Evolutionary conservation across 2,113 vertebrate genomes (phyloP), one percentile per base, ranked within the genome.

Genomic region (Calypte anna): DNA sequence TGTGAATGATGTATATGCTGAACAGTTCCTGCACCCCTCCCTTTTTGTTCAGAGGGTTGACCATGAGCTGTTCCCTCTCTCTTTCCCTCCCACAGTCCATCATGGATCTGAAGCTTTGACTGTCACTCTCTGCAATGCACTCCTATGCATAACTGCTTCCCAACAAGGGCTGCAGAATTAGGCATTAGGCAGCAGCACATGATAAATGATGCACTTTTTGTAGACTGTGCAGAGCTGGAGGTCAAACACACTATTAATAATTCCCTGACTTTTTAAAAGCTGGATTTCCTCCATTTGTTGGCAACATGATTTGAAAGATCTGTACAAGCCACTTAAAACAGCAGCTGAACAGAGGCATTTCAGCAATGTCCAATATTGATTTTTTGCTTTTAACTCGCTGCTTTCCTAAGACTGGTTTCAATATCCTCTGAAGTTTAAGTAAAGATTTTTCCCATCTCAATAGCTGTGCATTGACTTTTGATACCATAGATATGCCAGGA

Each of bases 171-270:
- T 94, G 85, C 73, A 94, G 76, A 93, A 92, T 58, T 21, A 92
- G 63, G 51, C 84, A 58, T n/a, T 50, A 90, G 57, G 73, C 86
- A 93, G 64, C 76, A 86, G 79, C 69, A 36, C 57, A 94, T 88
- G 90, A 97, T 78, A 95, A 97, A 96, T 88, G 61, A 95, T 50
- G 80, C 27, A 92, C 62, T 90, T 88, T 80, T 44, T 59, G 88
- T 86, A 91, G 82, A 78, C 79, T 93, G 57, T 31, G 66, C 80
- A 86, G 88, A 91, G 63, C 88, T 90, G 62, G 85, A 95, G 91
- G 96, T 97, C 94, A 96, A 93, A 91, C 82, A 91, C 73, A 36
- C 94, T 95, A 96, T 96, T 96, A 97, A 96, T 96, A 96, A 97
- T 91, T 91, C 76, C 64, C 88, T 90, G 93, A 90, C 90, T 88